phyloP scores from a whole-genome alignment of 2,888 invertebrate genomes.

The Thymelicus sylvestris region DNA sequence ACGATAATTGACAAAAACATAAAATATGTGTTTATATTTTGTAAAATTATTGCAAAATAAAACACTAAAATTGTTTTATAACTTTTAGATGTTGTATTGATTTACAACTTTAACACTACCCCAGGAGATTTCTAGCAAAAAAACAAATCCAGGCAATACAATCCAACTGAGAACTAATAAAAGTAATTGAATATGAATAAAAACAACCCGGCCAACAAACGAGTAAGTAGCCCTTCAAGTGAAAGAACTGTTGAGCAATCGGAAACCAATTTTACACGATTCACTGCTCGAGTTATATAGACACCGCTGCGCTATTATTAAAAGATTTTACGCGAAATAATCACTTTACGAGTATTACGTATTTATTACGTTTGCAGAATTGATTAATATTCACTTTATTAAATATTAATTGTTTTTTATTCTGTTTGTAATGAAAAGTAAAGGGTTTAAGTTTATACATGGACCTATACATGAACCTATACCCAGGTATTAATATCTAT shows the following conservation, averaged over 20 bases:
- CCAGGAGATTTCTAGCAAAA: too few relatives aligned
- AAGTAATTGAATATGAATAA: neutral
- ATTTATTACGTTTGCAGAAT: constrained; percentile 8
- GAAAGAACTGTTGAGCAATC: constrained; percentile 15
- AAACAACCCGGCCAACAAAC: neutral
- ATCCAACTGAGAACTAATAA: neutral
- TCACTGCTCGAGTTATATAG: constrained; percentile 9
- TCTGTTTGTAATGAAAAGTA: too few relatives aligned
- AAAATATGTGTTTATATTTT: too few relatives aligned
- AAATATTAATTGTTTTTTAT: neutral
- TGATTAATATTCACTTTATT: too few relatives aligned
- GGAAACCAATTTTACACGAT: constrained; percentile 13
- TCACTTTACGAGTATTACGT: neutral
- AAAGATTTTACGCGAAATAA: constrained; percentile 5
- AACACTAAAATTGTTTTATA: too few relatives aligned
- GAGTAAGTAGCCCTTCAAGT: constrained; percentile 3
- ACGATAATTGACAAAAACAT: too few relatives aligned
- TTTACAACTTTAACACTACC: too few relatives aligned
- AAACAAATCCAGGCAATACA: neutral
- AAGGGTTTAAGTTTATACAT: too few relatives aligned
- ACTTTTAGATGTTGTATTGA: too few relatives aligned
- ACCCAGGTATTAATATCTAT: too few relatives aligned
- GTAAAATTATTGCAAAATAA: too few relatives aligned
- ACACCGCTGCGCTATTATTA: neutral
- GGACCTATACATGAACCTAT: too few relatives aligned